Conservation (phyloP, 1,140 invertebrate species). For the Argopecten irradians region DNA sequence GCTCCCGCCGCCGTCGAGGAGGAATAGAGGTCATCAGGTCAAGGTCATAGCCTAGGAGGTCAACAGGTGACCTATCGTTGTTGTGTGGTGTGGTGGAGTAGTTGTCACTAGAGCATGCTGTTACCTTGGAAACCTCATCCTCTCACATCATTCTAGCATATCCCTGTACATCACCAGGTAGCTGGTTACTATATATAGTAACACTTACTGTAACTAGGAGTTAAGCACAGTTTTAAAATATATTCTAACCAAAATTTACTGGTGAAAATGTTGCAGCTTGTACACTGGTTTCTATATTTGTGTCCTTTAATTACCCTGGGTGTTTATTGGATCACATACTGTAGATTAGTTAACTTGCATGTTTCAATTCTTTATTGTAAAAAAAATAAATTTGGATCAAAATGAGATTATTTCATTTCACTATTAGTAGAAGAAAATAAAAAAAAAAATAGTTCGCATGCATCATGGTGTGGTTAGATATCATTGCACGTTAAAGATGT, state of each 20-base stretch:
- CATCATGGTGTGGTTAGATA: background rate
- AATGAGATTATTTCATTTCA: too few species aligned
- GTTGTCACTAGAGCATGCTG: background rate
- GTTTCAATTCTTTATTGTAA: background rate
- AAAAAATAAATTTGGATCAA: background rate
- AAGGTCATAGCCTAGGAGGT: conserved; percentile 14
- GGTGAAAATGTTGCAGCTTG: too few species aligned
- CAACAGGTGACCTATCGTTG: background rate
- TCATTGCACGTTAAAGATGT: background rate
- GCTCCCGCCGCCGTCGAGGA: background rate
- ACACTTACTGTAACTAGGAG: too few species aligned
- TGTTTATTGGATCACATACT: too few species aligned
- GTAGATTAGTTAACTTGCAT: background rate
- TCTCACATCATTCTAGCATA: background rate
- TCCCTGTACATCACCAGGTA: background rate
- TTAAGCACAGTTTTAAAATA: too few species aligned
- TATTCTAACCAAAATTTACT: too few species aligned
- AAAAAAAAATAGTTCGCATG: background rate
- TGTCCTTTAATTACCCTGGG: too few species aligned
- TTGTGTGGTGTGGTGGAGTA: background rate
- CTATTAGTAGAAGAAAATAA: too few species aligned
- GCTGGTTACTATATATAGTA: background rate
- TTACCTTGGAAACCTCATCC: background rate
- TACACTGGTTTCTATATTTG: too few species aligned
- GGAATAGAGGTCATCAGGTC: background rate